Evolutionary conservation across 2,113 vertebrate genomes (phyloP).

Genomic region (Thamnaconus septentrionalis): DNA sequence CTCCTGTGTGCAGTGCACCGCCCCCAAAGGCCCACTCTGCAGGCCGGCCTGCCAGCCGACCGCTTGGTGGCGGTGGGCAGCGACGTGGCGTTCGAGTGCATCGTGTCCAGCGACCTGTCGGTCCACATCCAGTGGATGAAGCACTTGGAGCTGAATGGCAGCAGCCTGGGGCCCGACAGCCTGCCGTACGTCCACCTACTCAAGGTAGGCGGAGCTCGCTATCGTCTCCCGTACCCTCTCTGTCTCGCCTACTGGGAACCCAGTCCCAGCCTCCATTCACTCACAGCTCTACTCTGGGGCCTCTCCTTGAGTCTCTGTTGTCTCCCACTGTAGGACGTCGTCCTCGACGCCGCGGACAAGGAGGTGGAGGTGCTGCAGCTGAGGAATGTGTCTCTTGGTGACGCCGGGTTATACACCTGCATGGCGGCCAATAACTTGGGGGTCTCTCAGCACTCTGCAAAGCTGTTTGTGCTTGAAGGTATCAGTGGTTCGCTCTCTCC

Average conservation of each 20-base stretch:
- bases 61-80: conserved; percentile 91
- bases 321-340: conserved; percentile 97
- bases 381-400: conserved; percentile 99
- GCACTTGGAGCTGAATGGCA: conserved; percentile 96
- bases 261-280: conserved; percentile 60
- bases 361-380: conserved; percentile 99
- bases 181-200: conserved; percentile 90
- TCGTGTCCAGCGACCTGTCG: conserved; percentile 97
- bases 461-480: conserved; percentile 99
- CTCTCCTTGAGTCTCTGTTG: conserved; percentile 77
- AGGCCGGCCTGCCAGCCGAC: conserved; percentile 94
- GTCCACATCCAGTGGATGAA: conserved; percentile 99
- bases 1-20: conserved; percentile 80
- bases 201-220: conserved; percentile 82
- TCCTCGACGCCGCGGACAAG: conserved; percentile 99
- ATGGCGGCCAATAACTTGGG: conserved; percentile 99
- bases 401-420: conserved; percentile 99
- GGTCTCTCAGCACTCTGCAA: conserved; percentile 99
- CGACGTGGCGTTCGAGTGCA: conserved; percentile 96
- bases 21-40: conserved; percentile 94
- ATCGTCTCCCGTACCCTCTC: no score
- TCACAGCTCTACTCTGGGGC: conserved; percentile 71
- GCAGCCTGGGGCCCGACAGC: conserved; percentile 86
- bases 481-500: conserved; percentile 77
- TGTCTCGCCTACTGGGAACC: no score